Evolutionary conservation across 1,140 invertebrate species (phyloP), one percentile per base, ranked within the genome.

Genomic region (Drosophila chauvacae): DNA sequence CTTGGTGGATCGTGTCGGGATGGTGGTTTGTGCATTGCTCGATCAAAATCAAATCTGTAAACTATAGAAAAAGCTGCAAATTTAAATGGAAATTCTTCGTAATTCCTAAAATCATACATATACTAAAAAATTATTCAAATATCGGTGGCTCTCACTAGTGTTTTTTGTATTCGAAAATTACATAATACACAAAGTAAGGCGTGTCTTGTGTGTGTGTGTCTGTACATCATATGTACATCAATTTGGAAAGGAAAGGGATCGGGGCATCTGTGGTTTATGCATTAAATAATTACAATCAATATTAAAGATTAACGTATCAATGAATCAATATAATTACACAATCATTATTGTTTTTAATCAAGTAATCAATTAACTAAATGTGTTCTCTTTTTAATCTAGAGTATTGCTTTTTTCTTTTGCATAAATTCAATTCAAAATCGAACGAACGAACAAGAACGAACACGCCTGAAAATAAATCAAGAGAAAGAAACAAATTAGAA

Each of bases 391-490:
- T 63, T 48, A 70, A 37, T 70, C 51, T 55, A 55, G 13, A 26
- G 51, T 37, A 55, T 66, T 68, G 11, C 68, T 47, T 23, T 51
- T 51, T 37, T n/a, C 11, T 68, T 20, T 68, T 81, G 68, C 80
- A 72, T 74, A 87, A 87, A 88, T 90, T 90, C 77, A 88, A 88
- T 88, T 90, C 39, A 88, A 88, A 88, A 90, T 88, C 85, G 84
- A 88, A 88, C 69, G 69, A 71, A 71, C 69, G 53, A 72, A 72
- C 84, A 86, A 85, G 79, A 86, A 90, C 80, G 48, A 50, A 83
- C 81, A 90, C 87, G 71, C 82, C 87, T 91, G 87, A 91, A 91
- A 91, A 91, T 87, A 83, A 91, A 87, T 76, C 58, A 91, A 87
- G 80, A 91, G 80, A 90, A 86, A 86, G 71, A 80, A 90, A 90